Base-by-base conservation (phyloP, 92 coral and sea anemone species). In the Umimayanthus chanpuru region DNA sequence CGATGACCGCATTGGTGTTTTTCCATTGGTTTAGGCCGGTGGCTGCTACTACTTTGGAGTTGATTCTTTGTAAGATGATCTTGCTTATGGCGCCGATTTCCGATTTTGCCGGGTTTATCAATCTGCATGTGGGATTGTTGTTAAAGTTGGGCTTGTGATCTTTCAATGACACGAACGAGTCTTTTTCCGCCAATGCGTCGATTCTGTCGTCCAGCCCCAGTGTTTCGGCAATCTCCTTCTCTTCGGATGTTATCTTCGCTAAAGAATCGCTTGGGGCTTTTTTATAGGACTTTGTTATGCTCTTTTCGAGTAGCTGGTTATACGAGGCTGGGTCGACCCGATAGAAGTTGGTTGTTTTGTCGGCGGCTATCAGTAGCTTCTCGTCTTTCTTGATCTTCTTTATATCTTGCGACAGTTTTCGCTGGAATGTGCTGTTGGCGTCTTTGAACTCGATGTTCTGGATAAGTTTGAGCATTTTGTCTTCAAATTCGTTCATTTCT, bases 211-310 rank as follows among this genome's bases (percentile, higher is more conserved):
- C 7, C 6, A 41, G 44, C 44, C 44, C 44, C 7, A 41, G 44
- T 0, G 6, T 41, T 41, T 41, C 44, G 44, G 44, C 44, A 41
- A 41, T 41, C 44, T 41, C 44, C 44, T 41, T 4, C 44, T 41
- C 4, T 41, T 41, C 44, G 44, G 44, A 41, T 41, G 44, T 41
- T 41, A 41, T 41, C 44, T 41, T 41, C 3, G 44, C 44, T 41
- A 41, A 6, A 4, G 44, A 41, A 6, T 41, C 7, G 0, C 44
- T 41, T 41, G 44, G 6, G 44, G 80, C 80, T 85, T 85, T 85
- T 61, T 85, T 72, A 55, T 85, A 85, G 67, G 88, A 85, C 43
- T 85, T 85, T 14, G 88, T 85, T 40, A 85, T 85, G 16, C 56
- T 9, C 20, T 50, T 85, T 8, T 85, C 56, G 5, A 73, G 20